Base-by-base conservation (phyloP, 2,797 vertebrate genomes). In the Menidia menidia region DNA sequence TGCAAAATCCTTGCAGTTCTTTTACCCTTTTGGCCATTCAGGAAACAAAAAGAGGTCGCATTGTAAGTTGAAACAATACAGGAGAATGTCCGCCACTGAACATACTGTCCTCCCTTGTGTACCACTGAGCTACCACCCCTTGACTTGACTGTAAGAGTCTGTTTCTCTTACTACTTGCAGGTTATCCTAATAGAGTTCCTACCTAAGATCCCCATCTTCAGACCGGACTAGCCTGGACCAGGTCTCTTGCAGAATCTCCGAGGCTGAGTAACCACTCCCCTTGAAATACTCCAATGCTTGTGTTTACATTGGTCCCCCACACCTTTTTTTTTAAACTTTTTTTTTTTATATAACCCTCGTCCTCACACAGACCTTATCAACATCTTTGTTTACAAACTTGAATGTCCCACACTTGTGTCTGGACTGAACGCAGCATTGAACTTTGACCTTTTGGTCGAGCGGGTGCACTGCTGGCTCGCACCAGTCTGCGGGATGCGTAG, bases 161-260 rank as follows among this genome's bases (percentile, higher is more conserved):
- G 91, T 67, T 92, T 94, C 93, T 95, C 88, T 94, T 92, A 85
- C 57, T 52, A 10, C 43, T 82, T 67, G 64, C 93, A 99, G 97
- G 97, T 99, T 82, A 98, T 99, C 93, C 94, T 98, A 92, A 98
- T 99, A 97, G 97, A 99, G 94, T 99, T 99, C 96, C 96, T 99
- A 95, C 98, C 98, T 93, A 99, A 99, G 96, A 98, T 97, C 83
- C 97, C 97, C 44, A 99, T 99, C 95, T 98, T 98, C 94, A 96
- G 96, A 96, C 98, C 97, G 65, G 98, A 99, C 94, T 98, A 98
- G 89, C 89, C 85, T 74, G 84, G 84, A 10, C 90, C 96, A 93
- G 95, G 95, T 94, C 94, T 93, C 90, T 94, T 91, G 93, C 91
- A 86, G 85, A 94, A 92, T 64, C 81, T 42, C 57, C 50, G 68